Evolutionary conservation across 1,140 invertebrate species (phyloP), one percentile per base, ranked within the genome.

Genomic region (Propsilocerus akamusi): DNA sequence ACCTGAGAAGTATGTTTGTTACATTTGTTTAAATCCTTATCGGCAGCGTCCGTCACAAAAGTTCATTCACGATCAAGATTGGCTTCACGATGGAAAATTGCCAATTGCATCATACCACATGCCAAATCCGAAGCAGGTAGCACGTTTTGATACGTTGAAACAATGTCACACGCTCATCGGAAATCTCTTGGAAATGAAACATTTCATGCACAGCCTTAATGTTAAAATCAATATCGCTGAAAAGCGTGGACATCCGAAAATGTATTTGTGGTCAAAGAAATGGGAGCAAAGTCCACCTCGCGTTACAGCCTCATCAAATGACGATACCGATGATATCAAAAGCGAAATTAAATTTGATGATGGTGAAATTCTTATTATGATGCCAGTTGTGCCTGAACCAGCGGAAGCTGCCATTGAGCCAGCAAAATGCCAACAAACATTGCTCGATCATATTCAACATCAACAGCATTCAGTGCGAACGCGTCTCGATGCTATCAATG

Each of bases 1-100:
- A 10, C 89, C 90, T 0, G 84, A 89, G 46, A 89, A 87, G 61
- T 94, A 94, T 64, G 76, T 93, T 32, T 95, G 91, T 66, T 80
- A 74, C 50, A 85, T 88, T 48, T 96, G 91, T 63, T 73, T 76
- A 50, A 75, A 89, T 72, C 84, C 91, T 6, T 72, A 71, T 32
- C 73, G 76, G 14, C 80, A 78, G 55, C 72, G 84, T 48, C 69
- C 70, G 32, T 82, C 80, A 0, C 76, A 74, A 60, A 77, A 78
- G 26, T 89, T 82, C 63, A 70, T 77, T 26, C 83, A 90, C 62
- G 83, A 88, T 68, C 86, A 92, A 62, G 86, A 91, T 59, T 89
- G 87, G 77, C 68, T 92, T 17, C 86, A 81, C 55, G 78, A 86
- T 58, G 90, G 89, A 11, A 75, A 77, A 58, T 63, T 93, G 52